A percentile compares a stretch with the other conserved stretches of the same genome.
These are phyloP conservation scores for Brachylomia viminalis DNA, from an alignment of 2,888 invertebrate genomes.

Conservation along the genomic window DNA sequence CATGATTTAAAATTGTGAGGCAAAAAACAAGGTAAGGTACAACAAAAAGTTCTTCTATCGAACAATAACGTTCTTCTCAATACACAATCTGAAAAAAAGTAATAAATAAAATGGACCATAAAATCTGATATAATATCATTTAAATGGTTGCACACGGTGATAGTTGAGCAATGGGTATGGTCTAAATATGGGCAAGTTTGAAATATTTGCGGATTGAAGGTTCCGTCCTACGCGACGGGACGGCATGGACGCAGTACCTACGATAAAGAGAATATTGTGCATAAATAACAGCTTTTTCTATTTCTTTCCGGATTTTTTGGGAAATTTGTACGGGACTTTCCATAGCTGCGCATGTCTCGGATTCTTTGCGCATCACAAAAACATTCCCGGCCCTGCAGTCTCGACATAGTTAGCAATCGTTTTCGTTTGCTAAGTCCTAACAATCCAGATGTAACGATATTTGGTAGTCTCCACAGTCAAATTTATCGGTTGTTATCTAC, in stretches of 20 bases:
- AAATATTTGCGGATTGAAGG: neutral
- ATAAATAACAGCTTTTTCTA: neutral
- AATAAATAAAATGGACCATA: constrained; percentile 62
- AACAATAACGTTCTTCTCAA: constrained; percentile 57
- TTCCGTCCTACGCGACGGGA: constrained; percentile 13
- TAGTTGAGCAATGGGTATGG: constrained; percentile 56
- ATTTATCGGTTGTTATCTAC: no score
- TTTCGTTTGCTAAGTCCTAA: no score
- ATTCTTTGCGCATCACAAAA: neutral
- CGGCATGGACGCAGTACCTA: neutral
- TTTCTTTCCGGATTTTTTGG: neutral
- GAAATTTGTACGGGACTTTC: neutral
- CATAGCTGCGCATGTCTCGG: neutral
- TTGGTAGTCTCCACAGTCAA: no score
- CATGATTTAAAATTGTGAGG: constrained; percentile 2
- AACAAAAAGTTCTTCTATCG: constrained; percentile 31
- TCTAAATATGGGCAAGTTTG: constrained; percentile 10
- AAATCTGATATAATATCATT: constrained; percentile 66
- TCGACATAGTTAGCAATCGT: no score
- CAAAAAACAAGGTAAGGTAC: constrained; percentile 24
- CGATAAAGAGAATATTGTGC: neutral
- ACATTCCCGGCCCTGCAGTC: no score
- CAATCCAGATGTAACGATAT: no score
- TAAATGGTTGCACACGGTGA: constrained; percentile 55
- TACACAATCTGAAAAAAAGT: constrained; percentile 47